Evolutionary conservation across 2,113 vertebrate species (phyloP).

Genomic region (western clawed frog (Xenopus tropicalis)): UCB_Xtro_10.0 CM004451.2:20283001-20283500

Average conservation of each 20-base stretch:
- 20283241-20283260: constrained; percentile 29
- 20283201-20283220: neutral
- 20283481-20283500: neutral
- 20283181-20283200: too few relatives aligned
- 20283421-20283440: constrained; percentile 12
- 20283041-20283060: too few relatives aligned
- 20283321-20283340: constrained; percentile 7
- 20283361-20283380: constrained; percentile 37
- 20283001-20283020: too few relatives aligned
- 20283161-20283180: too few relatives aligned
- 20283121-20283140: too few relatives aligned
- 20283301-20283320: constrained; percentile 21
- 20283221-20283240: neutral
- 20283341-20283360: constrained; percentile 36
- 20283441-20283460: constrained; percentile 1
- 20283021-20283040: too few relatives aligned
- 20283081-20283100: too few relatives aligned
- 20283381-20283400: constrained; percentile 38
- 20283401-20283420: constrained; percentile 15
- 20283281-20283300: constrained; percentile 45
- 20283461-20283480: constrained; percentile 6
- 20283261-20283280: constrained; percentile 40
- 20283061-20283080: too few relatives aligned
- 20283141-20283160: too few relatives aligned
- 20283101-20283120: too few relatives aligned